A percentile compares a stretch with the other conserved stretches of the same genome.
Evolutionary conservation across 2,888 invertebrate genomes (phyloP).

Genomic region (Thymelicus acteon): DNA sequence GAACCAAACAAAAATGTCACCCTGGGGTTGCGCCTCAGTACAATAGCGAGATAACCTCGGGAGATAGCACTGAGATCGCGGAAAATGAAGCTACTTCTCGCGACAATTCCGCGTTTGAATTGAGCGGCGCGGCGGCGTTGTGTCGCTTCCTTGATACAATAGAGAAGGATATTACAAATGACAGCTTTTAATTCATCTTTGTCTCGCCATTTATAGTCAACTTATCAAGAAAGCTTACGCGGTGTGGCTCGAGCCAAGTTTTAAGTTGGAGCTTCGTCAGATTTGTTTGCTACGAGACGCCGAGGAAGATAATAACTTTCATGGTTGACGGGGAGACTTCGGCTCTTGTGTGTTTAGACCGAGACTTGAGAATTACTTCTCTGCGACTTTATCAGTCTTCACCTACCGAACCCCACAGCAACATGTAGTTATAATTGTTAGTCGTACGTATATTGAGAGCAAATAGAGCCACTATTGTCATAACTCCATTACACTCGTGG

Average conservation of each 20-base stretch:
- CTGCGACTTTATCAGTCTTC: too few species aligned
- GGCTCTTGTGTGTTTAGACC: too few species aligned
- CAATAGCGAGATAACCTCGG: constrained; percentile 1
- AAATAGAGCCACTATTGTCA: too few species aligned
- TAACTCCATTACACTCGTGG: too few species aligned
- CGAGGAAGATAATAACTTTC: too few species aligned
- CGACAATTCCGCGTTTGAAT: constrained; percentile 10
- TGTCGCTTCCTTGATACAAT: constrained; percentile 16
- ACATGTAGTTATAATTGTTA: too few species aligned
- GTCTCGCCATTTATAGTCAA: neutral
- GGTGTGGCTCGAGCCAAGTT: neutral
- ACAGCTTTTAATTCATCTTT: constrained; percentile 19
- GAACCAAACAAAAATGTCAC: neutral
- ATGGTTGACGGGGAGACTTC: too few species aligned
- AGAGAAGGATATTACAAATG: constrained; percentile 7
- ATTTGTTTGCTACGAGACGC: neutral
- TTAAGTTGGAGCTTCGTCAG: neutral
- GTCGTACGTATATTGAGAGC: too few species aligned
- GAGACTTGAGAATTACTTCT: too few species aligned
- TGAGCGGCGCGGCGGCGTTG: neutral
- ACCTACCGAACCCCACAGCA: too few species aligned
- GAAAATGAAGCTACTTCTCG: constrained; percentile 13
- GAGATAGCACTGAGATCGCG: constrained; percentile 5
- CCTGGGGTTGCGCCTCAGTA: neutral
- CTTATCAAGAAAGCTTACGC: neutral